These are phyloP conservation scores for Elaeidobius kamerunicus DNA, from an alignment of 2,888 invertebrate genomes.

Conservation along the genomic window DNA sequence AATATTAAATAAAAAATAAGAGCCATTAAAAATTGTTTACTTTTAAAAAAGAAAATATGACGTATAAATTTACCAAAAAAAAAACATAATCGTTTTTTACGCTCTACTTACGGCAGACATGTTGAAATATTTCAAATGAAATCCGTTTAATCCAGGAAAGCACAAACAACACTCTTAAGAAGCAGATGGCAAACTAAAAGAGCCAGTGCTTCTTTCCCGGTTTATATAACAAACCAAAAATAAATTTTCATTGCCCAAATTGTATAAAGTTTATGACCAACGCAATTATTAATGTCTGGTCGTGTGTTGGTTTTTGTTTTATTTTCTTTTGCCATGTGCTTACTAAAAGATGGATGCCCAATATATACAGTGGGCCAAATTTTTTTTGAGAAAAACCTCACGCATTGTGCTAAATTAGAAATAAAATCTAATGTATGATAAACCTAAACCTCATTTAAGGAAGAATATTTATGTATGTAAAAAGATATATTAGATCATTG, in stretches of 20 bases:
- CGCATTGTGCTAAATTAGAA: no score
- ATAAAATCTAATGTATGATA: no score
- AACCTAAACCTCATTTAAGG: no score
- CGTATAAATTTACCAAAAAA: not conserved
- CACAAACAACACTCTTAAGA: conserved; percentile 20
- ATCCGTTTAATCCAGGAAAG: conserved; percentile 11
- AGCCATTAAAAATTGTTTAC: no score
- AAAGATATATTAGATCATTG: no score
- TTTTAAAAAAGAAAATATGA: no score
- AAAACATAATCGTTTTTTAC: conserved; percentile 2
- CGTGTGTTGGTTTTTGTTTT: conserved; percentile 15
- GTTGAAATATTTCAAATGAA: conserved; percentile 5
- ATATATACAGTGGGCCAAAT: not conserved
- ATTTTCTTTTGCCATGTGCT: conserved; percentile 15
- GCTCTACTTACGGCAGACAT: conserved; percentile 23
- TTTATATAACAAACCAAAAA: conserved; percentile 28
- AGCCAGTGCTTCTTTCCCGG: conserved; percentile 12
- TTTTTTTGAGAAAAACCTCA: no score
- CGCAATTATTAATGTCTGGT: conserved; percentile 19
- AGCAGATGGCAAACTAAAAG: conserved; percentile 24
- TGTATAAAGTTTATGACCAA: conserved; percentile 28
- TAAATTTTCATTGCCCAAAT: conserved; percentile 26
- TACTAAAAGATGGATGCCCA: not conserved
- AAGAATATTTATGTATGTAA: no score
- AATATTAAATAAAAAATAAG: no score